Evolutionary conservation across 1,140 invertebrate genomes (phyloP), one percentile per base, ranked within the genome.

Genomic region (Drosophila ananassae): DNA sequence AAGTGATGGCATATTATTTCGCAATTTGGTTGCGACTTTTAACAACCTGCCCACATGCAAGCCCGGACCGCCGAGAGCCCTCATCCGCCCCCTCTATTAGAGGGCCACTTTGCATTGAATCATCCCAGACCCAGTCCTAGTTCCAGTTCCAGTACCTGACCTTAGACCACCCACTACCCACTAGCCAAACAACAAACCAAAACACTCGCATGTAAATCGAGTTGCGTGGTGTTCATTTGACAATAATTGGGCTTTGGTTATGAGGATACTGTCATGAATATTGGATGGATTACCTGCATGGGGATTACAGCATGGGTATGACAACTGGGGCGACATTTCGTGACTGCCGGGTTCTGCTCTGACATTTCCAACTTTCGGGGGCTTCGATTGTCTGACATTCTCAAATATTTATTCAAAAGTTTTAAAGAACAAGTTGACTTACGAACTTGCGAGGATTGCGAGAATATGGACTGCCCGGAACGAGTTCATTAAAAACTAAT

Each of bases 1-100:
- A 59, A 37, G 54, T 52, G 54, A 32, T n/a, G 59, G 54, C 44
- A 32, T 41, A 74, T 68, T 81, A 63, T 77, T 62, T 41, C 50
- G 79, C 78, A 82, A 81, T 81, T 83, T 82, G 69, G 54, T 64
- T 73, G 52, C 62, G 63, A 78, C 59, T 82, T 37, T 69, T 81
- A 73, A 77, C 37, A 68, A 67, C 61, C 68, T 53, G 8, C 67
- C 67, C 64, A 71, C 67, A 71, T 71, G 67, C 67, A 32, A 69
- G 21, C 66, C 51, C 59, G 21, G 59, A 64, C 59, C 64, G 34
- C 28, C 57, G 48, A 13, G 32, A 8, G 25, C 46, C 22, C 57
- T 48, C 62, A 47, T 50, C 17, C 21, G 13, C 37, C 28, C 39
- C 32, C 34, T 25, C 25, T 34, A 62, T 52, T 52, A 34, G 46